phyloP scores from a whole-genome alignment of 1,140 invertebrate species.

The Forficula auricularia region DNA sequence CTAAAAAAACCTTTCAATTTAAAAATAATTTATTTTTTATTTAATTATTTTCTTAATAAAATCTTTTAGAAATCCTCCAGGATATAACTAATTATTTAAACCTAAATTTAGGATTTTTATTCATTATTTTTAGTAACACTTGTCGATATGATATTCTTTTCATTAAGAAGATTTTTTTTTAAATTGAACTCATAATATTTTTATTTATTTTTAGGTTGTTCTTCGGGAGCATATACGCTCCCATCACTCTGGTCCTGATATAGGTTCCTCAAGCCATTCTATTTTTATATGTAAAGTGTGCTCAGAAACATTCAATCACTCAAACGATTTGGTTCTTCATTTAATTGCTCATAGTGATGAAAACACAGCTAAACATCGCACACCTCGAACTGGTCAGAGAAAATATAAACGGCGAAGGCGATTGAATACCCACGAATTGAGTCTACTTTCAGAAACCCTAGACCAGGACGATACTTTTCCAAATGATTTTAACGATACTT shows the following conservation, averaged over 20 bases:
- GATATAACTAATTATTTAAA: no score
- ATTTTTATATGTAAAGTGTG: slow-evolving; percentile 60
- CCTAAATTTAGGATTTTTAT: no score
- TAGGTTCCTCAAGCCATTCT: slow-evolving; percentile 32
- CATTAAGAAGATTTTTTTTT: slow-evolving; percentile 2
- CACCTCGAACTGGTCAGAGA: slow-evolving; percentile 46
- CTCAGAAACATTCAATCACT: slow-evolving; percentile 41
- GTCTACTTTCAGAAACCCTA: slow-evolving; percentile 23
- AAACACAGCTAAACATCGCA: slow-evolving; percentile 57
- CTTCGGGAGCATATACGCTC: slow-evolving; percentile 62
- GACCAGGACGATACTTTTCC: slow-evolving; percentile 18
- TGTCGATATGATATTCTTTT: slow-evolving; percentile 1
- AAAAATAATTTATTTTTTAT: no score
- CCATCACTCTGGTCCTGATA: slow-evolving; percentile 61
- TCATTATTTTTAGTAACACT: background rate
- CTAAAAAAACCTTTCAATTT: no score
- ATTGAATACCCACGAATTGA: slow-evolving; percentile 41
- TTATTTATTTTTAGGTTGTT: slow-evolving; percentile 35
- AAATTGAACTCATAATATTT: background rate
- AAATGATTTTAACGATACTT: slow-evolving; percentile 17
- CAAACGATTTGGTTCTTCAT: slow-evolving; percentile 56
- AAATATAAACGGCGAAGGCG: slow-evolving; percentile 64
- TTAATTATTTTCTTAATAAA: no score
- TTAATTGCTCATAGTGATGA: slow-evolving; percentile 65
- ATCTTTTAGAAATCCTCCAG: no score